phyloP scores from a whole-genome alignment of 2,113 vertebrate genomes.

The Bujurquina vittata region DNA sequence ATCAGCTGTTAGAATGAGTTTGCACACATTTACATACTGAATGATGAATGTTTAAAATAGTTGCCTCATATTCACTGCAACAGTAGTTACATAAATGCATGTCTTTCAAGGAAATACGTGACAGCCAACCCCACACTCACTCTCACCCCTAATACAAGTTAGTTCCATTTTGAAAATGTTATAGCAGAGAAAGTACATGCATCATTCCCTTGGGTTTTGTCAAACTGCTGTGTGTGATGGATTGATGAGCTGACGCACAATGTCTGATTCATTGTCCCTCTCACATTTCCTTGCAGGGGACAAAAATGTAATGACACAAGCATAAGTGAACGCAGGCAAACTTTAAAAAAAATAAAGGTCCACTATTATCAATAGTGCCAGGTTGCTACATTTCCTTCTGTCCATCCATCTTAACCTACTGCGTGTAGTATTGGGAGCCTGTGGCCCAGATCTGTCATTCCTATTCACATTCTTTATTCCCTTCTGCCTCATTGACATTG shows the following conservation, averaged over 20 bases:
- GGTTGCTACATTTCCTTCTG: constrained; percentile 25
- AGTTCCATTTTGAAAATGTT: constrained; percentile 25
- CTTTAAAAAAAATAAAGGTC: neutral
- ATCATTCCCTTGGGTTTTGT: constrained; percentile 10
- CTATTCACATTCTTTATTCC: constrained; percentile 55
- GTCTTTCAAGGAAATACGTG: neutral
- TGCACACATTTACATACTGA: neutral
- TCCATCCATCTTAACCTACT: constrained; percentile 48
- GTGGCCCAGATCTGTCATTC: constrained; percentile 71
- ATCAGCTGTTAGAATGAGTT: neutral
- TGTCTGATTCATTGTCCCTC: constrained; percentile 11
- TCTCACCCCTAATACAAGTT: neutral
- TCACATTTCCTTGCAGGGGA: neutral
- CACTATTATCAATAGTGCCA: constrained; percentile 34
- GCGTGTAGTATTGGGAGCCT: constrained; percentile 42
- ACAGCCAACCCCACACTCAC: neutral
- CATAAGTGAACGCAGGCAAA: neutral
- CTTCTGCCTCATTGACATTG: constrained; percentile 64
- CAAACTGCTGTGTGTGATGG: neutral
- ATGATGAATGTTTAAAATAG: neutral
- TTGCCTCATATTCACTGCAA: neutral
- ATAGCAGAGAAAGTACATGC: neutral
- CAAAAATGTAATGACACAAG: constrained; percentile 19
- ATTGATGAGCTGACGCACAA: neutral
- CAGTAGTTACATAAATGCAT: neutral